Evolutionary conservation across 2,797 vertebrate species (phyloP).

Genomic region (Esox lucius): DNA sequence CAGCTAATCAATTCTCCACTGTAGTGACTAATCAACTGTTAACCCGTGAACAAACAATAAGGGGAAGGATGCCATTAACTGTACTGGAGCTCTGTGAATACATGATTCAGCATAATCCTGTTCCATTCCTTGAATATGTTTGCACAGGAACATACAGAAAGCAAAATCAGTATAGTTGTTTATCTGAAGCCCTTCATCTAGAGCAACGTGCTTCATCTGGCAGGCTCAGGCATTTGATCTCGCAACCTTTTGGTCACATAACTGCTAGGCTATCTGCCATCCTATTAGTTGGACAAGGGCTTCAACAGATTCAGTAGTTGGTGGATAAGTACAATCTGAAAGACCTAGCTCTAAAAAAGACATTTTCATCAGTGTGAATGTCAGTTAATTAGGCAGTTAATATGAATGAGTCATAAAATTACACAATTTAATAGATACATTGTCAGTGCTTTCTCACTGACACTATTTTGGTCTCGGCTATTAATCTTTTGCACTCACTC

Average conservation of each 20-base stretch:
- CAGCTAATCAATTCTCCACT: not conserved
- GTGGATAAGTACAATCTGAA: not conserved
- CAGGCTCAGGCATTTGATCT: no score
- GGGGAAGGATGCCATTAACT: no score
- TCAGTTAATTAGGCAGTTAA: constrained; percentile 22
- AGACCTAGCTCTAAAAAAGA: not conserved
- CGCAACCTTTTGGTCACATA: no score
- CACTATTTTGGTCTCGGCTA: constrained; percentile 1
- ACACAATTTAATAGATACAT: constrained; percentile 2
- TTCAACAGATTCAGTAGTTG: not conserved
- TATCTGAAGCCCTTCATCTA: no score
- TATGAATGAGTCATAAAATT: constrained; percentile 22
- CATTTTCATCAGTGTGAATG: constrained; percentile 9
- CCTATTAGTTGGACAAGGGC: not conserved
- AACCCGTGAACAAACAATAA: not conserved
- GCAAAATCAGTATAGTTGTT: no score
- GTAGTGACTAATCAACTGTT: not conserved
- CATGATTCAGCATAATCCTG: no score
- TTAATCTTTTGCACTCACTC: constrained; percentile 2
- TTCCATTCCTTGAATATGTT: no score
- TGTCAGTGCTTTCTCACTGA: constrained; percentile 9
- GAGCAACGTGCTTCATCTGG: no score
- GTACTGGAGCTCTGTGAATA: no score
- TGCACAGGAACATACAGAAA: no score
- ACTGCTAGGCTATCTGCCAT: no score